Evolutionary conservation across 1,140 invertebrate species (phyloP), one percentile per base, ranked within the genome.

Genomic region (Anastrepha obliqua): DNA sequence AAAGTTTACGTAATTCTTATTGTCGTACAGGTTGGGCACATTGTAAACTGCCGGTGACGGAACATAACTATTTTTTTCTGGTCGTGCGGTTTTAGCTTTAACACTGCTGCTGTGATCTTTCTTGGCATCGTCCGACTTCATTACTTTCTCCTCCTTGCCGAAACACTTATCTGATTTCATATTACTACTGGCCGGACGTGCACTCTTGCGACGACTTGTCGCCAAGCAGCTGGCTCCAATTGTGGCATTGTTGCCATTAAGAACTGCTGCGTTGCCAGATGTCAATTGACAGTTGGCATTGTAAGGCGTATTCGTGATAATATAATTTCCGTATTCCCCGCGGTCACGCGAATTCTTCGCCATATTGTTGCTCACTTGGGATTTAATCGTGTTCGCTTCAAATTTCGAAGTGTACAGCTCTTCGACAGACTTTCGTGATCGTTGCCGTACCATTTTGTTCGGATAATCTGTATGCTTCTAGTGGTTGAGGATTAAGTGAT

Each of bases 331-430:
- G 44, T 88, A 17, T 6, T 59, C 64, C 15, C 85, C 65, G 13
- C 15, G 47, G 15, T 74, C 67, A 3, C 55, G 15, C 7, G 88
- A 65, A 1, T 88, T 90, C 62, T 90, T 92, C 60, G 89, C 88
- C 67, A 89, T 89, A 29, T 87, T 88, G 7, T 85, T 87, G 3
- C 90, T 87, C 9, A 86, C 87, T 60, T 60, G 51, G 42, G 78
- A 65, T 85, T 91, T 89, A 2, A 74, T 88, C 7, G 91, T 67
- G n/a, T 90, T 90, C 0, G 89, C 8, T 2, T 92, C 91, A 67
- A 90, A 51, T 87, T 92, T 92, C 78, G 89, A 86, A 20, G 90
- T 90, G 47, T 92, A 92, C 0, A 92, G 89, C 87, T 92, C 91
- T 59, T 92, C 91, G 86, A 92, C 89, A 13, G 89, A 88, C 85